phyloP scores from a whole-genome alignment of 1,140 invertebrate species.

The Coptotermes formosanus region DNA sequence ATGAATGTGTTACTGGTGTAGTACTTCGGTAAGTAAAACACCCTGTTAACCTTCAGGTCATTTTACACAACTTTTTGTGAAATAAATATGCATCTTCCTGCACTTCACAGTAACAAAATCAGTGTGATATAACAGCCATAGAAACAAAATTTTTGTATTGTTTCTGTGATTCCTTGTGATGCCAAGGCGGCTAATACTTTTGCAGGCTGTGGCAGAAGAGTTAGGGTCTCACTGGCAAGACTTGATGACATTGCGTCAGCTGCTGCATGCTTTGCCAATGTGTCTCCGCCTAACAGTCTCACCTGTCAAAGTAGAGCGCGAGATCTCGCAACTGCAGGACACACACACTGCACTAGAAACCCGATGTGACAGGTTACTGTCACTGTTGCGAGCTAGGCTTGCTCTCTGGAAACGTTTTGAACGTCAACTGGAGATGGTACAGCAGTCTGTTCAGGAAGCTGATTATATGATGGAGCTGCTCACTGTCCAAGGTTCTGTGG shows the following conservation, averaged over 20 bases:
- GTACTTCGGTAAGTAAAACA: too few species aligned
- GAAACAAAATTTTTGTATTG: too few species aligned
- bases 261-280: slow-evolving; percentile 71
- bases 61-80: too few species aligned
- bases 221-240: slow-evolving; percentile 70
- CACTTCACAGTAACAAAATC: too few species aligned
- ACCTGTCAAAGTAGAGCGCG: slow-evolving; percentile 67
- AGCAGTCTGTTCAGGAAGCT: slow-evolving; percentile 74
- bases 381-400: slow-evolving; percentile 61
- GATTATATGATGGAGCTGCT: slow-evolving; percentile 83
- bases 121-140: too few species aligned
- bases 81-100: too few species aligned
- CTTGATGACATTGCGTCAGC: slow-evolving; percentile 67
- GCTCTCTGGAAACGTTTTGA: slow-evolving; percentile 71
- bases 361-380: slow-evolving; percentile 62
- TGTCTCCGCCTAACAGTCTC: slow-evolving; percentile 69
- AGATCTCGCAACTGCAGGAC: slow-evolving; percentile 72
- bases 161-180: too few species aligned
- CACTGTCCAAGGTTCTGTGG: slow-evolving; percentile 74
- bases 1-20: too few species aligned
- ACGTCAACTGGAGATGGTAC: slow-evolving; percentile 70
- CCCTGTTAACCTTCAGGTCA: too few species aligned
- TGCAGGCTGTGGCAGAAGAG: slow-evolving; percentile 56
- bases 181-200: too few species aligned
- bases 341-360: slow-evolving; percentile 67